Evolutionary conservation across 2,888 invertebrate species (phyloP), one percentile per base, ranked within the genome.

Genomic region (Mythimna vitellina): DNA sequence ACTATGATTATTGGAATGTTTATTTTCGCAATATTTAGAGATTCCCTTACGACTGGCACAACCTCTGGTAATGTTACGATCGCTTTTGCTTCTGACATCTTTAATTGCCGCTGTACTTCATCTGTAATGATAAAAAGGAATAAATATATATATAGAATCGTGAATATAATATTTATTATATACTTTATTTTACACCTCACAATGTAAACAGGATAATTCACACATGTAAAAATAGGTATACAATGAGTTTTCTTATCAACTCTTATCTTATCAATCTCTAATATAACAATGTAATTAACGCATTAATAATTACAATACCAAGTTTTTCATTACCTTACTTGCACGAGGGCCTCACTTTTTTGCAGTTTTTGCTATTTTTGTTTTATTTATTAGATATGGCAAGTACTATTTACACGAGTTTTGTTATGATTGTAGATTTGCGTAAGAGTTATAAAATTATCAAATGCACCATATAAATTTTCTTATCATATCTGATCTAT

Each of bases 91-190:
- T 95, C 92, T 17, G 97, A 97, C 87, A 97, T 93, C 8, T 92
- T 82, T 4, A 98, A 84, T 88, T 98, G 98, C 7, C 97, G 96
- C 38, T 96, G 94, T 17, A 98, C 97, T 96, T 98, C 98, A 87
- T 97, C 98, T 98, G 93, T 63, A 70, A 4, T 73, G 67, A 76
- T 58, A 65, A 42, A 53, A 25, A 38, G 6, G n/a, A 14, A 46
- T 46, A 46, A 46, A 46, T 46, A 17, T 42, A 10, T 42, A 42
- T 42, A 42, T 42, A 42, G 42, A 46, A 46, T 46, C 42, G 4
- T 46, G 17, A 46, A 46, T 17, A 14, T 14, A 42, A 42, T 46
- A 38, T 38, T 38, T 12, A 3, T 38, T 12, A 38, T 38, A 46
- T 46, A 14, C 42, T 46, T 46, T 46, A 14, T 46, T 46, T 46